These are phyloP conservation scores for Deroplatys truncata DNA, from an alignment of 2,888 invertebrate genomes.

Conservation along the genomic window DNA sequence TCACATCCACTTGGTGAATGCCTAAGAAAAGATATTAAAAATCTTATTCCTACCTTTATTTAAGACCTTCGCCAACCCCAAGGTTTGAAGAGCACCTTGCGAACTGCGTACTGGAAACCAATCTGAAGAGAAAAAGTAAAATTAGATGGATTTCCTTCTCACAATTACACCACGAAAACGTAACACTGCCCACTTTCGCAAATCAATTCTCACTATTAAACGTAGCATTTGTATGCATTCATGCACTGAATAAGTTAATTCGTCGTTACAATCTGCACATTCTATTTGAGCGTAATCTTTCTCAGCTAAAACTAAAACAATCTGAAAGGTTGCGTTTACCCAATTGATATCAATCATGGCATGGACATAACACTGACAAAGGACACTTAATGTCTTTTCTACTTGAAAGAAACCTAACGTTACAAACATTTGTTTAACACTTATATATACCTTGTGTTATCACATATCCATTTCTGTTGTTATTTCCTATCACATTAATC, in stretches of 20 bases:
- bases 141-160: not conserved
- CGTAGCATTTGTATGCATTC: not conserved
- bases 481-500: not conserved
- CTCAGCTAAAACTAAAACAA: not conserved
- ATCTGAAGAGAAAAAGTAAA: not conserved
- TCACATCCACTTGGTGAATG: not conserved
- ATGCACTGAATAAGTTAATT: not conserved
- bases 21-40: not conserved
- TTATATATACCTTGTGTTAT: slow-evolving; percentile 2
- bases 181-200: not conserved
- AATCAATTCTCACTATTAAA: not conserved
- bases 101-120: not conserved
- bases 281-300: not conserved
- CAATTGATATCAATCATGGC: not conserved
- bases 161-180: not conserved
- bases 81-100: slow-evolving; percentile 9
- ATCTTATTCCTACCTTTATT: not conserved
- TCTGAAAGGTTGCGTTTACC: not conserved
- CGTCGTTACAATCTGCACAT: not conserved
- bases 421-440: not conserved
- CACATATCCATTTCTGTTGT: slow-evolving; percentile 15
- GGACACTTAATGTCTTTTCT: not conserved
- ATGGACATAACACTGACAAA: not conserved
- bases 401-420: not conserved
- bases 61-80: not conserved